Base-by-base conservation (phyloP, 2,888 invertebrate species). In the Rhagonycha lutea region DNA sequence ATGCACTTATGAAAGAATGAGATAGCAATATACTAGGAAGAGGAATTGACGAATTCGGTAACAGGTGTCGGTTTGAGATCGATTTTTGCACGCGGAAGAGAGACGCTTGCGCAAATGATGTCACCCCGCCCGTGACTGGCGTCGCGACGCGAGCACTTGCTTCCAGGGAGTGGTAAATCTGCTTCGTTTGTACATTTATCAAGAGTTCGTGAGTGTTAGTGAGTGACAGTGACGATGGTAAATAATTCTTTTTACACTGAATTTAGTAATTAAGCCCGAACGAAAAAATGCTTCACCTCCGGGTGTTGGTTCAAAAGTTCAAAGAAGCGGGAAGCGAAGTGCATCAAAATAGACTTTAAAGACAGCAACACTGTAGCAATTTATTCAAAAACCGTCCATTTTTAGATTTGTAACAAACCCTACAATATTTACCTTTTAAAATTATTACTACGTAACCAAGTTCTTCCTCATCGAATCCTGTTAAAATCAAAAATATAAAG, bases 41-140 rank as follows among this genome's bases (percentile, higher is more conserved):
- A 74, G 75, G 79, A 82, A 83, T 83, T 82, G 83, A 82, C 81
- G 82, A 79, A 79, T 80, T 80, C 78, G 86, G 87, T 87, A 87
- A 87, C 87, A 87, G 87, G 87, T 87, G 87, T 87, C 87, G 86
- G 85, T 84, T 70, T 76, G 75, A 80, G 84, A 87, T 87, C 87
- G 87, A 87, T 87, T 81, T 80, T 82, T 81, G 83, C 83, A 83
- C 82, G 81, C 80, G 84, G 84, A 80, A 76, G 68, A 75, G 73
- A 73, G 75, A 80, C 84, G 84, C 86, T 80, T 82, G 85, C 85
- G 85, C 83, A 69, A 28, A 67, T 14, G 80, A 76, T 77, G 80
- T 82, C 83, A 83, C 86, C 85, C 85, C 84, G 84, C 84, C 82
- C 82, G 83, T 83, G 83, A 82, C 79, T 81, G 83, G 83, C 84